Evolutionary conservation across 1,140 invertebrate genomes (phyloP).

Genomic region (Pollicipes pollicipes): DNA sequence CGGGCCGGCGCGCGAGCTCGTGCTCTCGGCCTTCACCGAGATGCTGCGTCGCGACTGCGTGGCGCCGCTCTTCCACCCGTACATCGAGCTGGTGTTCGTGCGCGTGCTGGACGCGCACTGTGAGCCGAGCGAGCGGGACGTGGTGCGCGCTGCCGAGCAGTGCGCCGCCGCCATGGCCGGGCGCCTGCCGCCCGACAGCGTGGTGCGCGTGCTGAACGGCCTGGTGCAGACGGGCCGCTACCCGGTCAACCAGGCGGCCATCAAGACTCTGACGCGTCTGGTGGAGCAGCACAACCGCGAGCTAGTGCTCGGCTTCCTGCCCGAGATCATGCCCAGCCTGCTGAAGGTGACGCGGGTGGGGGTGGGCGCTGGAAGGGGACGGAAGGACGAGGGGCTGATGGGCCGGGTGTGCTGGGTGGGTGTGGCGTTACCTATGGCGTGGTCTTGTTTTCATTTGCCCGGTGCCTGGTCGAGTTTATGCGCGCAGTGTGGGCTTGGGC

Average conservation of each 20-base stretch:
- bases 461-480: no score
- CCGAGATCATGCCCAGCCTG: no score
- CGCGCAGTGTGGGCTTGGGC: no score
- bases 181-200: not conserved
- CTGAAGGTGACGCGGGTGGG: no score
- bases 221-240: slow-evolving; percentile 67
- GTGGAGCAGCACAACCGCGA: slow-evolving; percentile 37
- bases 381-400: no score
- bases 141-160: slow-evolving; percentile 25
- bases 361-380: no score
- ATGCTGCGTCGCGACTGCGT: slow-evolving; percentile 57
- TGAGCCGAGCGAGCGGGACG: slow-evolving; percentile 47
- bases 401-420: no score
- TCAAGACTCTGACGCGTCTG: slow-evolving; percentile 80
- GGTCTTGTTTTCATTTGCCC: no score
- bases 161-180: slow-evolving; percentile 6
- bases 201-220: slow-evolving; percentile 49
- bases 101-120: slow-evolving; percentile 70
- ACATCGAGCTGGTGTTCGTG: slow-evolving; percentile 69
- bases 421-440: no score
- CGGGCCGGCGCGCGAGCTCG: slow-evolving; percentile 40
- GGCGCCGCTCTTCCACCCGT: slow-evolving; percentile 55
- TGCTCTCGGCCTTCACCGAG: slow-evolving; percentile 56
- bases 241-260: slow-evolving; percentile 71
- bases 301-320: slow-evolving; percentile 46